Evolutionary conservation across 1,140 invertebrate species (phyloP), one percentile per base, ranked within the genome.

Genomic region (Bombus pyrosoma): DNA sequence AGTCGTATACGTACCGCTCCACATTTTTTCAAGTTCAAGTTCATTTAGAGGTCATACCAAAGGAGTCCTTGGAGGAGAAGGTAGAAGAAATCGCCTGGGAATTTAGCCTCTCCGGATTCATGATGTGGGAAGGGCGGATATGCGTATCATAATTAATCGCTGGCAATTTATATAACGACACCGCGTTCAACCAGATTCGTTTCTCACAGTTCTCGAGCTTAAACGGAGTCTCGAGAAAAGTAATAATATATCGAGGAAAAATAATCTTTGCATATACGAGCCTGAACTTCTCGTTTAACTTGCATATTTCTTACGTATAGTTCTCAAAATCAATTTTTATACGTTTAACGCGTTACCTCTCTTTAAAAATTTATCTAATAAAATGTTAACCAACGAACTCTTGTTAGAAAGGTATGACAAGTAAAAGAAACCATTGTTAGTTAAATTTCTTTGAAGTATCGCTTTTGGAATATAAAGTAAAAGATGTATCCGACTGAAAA

Each of bases 11-110:
- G 47, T 12, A 18, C 22, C 66, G 81, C 74, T 86, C 87, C 59
- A 87, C 76, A 89, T 90, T 86, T 88, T 89, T 89, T 62, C 87
- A 90, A 91, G 90, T 91, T 91, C 87, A 90, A 91, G 89, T 86
- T 87, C 82, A 77, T 84, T 91, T 86, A 83, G 69, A 84, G 74
- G 86, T 91, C 73, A 78, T 18, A 59, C 1, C 0, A 18, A 47
- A 79, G 75, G 71, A 78, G 32, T 68, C n/a, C 53, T 64, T 86
- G 41, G 47, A 86, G 37, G 28, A 85, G 72, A 84, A 79, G 75
- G 71, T 37, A 76, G 76, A 81, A 85, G 75, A 87, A 83, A 85
- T 83, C 68, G 85, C 81, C 76, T 91, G 86, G 81, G 90, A 91
- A 89, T 84, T 77, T 39, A 62, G 47, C 18, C 62, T 79, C 86